A percentile compares a stretch with the other conserved stretches of the same genome.
Conservation (phyloP, 2,113 vertebrate species). For the Apodemus speciosus region DNA sequence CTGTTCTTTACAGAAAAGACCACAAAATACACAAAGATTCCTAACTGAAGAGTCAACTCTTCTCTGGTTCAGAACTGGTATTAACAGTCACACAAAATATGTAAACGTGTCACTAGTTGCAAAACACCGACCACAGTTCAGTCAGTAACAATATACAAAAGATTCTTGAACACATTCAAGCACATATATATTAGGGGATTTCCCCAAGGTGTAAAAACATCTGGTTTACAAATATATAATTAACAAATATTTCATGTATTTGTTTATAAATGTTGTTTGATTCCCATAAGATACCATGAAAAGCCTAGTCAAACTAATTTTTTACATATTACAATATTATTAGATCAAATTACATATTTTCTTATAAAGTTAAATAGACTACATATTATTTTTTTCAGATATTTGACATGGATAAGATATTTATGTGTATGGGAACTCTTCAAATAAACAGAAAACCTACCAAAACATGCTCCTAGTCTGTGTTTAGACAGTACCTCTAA, state of each 20-base stretch:
- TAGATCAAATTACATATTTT: conserved; percentile 35
- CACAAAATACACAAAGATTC: conserved; percentile 76
- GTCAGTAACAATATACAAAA: conserved; percentile 71
- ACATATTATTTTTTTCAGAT: neutral
- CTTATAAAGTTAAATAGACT: conserved; percentile 32
- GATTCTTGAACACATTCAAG: conserved; percentile 68
- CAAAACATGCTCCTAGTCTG: neutral
- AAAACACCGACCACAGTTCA: conserved; percentile 83
- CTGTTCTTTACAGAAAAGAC: conserved; percentile 70
- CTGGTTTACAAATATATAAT: conserved; percentile 61
- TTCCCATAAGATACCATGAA: conserved; percentile 30
- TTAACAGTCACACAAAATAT: conserved; percentile 84
- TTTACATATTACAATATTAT: conserved; percentile 52
- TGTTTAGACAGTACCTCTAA: neutral
- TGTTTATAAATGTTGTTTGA: conserved; percentile 56
- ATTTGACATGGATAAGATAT: conserved; percentile 55
- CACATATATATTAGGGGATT: conserved; percentile 63
- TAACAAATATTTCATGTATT: conserved; percentile 60
- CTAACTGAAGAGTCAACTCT: conserved; percentile 77
- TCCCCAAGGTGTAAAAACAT: conserved; percentile 53
- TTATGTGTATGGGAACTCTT: conserved; percentile 34
- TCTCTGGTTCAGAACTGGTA: conserved; percentile 78
- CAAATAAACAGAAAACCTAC: conserved; percentile 41
- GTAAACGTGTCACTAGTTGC: conserved; percentile 86
- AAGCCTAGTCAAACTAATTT: conserved; percentile 32